Conservation (phyloP, 2,797 vertebrate species). For the Mico argentatus region DNA sequence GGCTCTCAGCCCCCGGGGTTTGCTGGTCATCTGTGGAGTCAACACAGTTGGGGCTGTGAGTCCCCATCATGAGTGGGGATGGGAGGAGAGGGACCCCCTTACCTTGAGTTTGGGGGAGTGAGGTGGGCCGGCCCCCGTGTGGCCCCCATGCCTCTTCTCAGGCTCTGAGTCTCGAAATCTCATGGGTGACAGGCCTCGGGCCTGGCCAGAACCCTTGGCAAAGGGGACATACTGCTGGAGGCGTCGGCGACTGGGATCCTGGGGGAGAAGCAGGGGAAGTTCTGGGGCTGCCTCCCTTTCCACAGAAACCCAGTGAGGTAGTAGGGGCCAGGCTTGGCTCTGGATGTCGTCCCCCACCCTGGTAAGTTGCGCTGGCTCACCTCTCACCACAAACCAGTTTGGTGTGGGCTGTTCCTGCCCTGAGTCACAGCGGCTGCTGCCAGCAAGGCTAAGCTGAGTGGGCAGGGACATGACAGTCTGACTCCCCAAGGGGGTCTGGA, state of each 20-base stretch:
- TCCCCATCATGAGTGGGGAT: neutral
- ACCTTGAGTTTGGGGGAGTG: conserved; percentile 72
- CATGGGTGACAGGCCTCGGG: conserved; percentile 23
- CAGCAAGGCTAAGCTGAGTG: neutral
- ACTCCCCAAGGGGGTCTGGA: neutral
- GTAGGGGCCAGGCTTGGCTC: neutral
- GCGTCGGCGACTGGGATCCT: conserved; percentile 20
- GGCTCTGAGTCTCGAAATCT: conserved; percentile 18
- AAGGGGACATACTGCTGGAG: conserved; percentile 26
- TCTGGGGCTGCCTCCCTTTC: neutral
- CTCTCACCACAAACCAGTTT: conserved; percentile 37
- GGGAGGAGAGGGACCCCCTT: neutral
- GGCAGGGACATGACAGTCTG: conserved; percentile 27
- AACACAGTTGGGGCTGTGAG: neutral
- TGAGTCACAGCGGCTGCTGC: conserved; percentile 61
- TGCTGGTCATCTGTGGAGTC: neutral
- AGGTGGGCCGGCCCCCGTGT: conserved; percentile 14
- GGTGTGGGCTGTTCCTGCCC: conserved; percentile 20
- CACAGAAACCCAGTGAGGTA: neutral
- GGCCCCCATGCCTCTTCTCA: conserved; percentile 32
- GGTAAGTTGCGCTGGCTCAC: neutral
- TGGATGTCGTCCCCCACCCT: neutral
- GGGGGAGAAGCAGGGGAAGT: neutral
- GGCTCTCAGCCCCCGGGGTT: neutral
- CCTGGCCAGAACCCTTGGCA: conserved; percentile 18